Percentiles rank a stretch among this genome's conserved stretches.
Evolutionary conservation across 2,113 vertebrate species (phyloP).

Genomic region (Dendrocopos noguchii): DNA sequence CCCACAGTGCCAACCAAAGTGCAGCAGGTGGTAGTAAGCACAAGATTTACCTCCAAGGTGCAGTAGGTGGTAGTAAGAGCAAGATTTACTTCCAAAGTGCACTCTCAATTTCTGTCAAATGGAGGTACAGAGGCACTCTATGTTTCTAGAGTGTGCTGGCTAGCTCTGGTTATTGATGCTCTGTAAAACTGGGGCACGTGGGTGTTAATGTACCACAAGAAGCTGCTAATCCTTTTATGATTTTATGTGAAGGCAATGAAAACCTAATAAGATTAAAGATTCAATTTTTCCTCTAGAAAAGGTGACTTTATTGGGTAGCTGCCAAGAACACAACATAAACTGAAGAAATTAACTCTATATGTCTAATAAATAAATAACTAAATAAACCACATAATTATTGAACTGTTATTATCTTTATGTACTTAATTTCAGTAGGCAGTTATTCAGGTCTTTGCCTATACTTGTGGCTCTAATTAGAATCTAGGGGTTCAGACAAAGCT

Average conservation of each 20-base stretch:
- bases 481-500: background rate
- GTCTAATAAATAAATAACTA: background rate
- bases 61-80: background rate
- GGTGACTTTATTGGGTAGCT: background rate
- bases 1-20: background rate
- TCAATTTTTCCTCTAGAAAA: background rate
- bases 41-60: background rate
- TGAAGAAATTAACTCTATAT: background rate
- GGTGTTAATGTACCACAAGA: background rate
- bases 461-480: background rate
- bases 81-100: background rate
- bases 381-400: background rate
- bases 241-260: background rate
- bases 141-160: background rate
- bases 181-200: background rate
- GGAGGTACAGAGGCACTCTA: background rate
- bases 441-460: background rate
- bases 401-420: background rate
- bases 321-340: background rate
- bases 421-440: background rate
- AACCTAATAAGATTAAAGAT: background rate
- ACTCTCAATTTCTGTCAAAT: background rate
- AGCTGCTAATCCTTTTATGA: background rate
- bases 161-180: background rate
- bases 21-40: background rate